phyloP scores from a whole-genome alignment of 2,888 invertebrate genomes.

The Lycia hirtaria region DNA sequence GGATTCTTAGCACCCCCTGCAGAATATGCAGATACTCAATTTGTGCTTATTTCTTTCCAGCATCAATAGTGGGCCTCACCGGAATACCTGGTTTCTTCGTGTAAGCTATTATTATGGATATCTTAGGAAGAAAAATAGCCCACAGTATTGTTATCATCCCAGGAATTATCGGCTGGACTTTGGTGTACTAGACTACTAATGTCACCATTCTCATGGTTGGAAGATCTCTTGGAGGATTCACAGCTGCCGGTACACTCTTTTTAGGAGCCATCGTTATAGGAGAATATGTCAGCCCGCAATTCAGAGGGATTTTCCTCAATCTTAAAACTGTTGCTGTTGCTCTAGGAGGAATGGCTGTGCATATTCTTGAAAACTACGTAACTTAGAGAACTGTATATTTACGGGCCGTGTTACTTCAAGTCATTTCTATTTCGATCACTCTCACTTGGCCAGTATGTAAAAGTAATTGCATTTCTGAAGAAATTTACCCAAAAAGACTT shows the following conservation, averaged over 20 bases:
- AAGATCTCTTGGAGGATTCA: constrained; percentile 55
- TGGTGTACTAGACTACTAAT: constrained; percentile 52
- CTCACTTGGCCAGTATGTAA: constrained; percentile 77
- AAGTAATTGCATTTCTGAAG: constrained; percentile 82
- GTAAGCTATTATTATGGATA: too few species aligned
- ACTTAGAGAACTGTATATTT: constrained; percentile 59
- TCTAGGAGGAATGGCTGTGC: constrained; percentile 56
- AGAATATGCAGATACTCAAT: too few species aligned
- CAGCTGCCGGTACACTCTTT: constrained; percentile 51
- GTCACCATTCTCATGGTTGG: constrained; percentile 53
- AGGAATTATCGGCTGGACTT: constrained; percentile 56
- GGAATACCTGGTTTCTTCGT: too few species aligned
- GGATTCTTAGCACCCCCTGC: too few species aligned
- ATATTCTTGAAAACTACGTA: constrained; percentile 51
- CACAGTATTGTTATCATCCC: constrained; percentile 55
- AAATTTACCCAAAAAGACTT: constrained; percentile 60
- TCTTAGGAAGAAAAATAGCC: constrained; percentile 54
- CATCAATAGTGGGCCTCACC: too few species aligned
- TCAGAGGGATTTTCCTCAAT: constrained; percentile 65
- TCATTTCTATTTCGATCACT: constrained; percentile 55
- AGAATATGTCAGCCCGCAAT: constrained; percentile 63
- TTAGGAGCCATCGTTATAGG: constrained; percentile 65
- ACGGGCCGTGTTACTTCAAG: constrained; percentile 49
- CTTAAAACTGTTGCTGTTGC: constrained; percentile 60
- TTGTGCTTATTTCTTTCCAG: too few species aligned